Evolutionary conservation across 1,140 invertebrate genomes (phyloP), one percentile per base, ranked within the genome.

Genomic region (Heliothis subflexa): DNA sequence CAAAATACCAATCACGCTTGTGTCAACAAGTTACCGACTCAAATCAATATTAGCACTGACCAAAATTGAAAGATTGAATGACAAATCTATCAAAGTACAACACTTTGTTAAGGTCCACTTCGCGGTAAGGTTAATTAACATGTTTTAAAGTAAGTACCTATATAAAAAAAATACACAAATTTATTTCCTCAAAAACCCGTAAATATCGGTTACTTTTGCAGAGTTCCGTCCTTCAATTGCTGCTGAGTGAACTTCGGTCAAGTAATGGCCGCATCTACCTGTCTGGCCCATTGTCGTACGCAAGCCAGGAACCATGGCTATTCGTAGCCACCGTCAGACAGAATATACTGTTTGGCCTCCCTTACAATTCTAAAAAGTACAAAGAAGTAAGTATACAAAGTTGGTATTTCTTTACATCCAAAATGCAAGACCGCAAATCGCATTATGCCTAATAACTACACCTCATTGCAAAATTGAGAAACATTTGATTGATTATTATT

Each of bases 331-430:
- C 96, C 0, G 95, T 97, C 0, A 89, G 96, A 77, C 96, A 98
- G 75, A 99, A 98, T 86, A 98, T 99, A 74, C 89, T 98, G 0
- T 98, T 98, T 91, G 98, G 98, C 0, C 94, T 96, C 55, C 85
- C 94, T 0, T 98, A 96, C 77, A 95, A 98, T 79, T 94, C 95
- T 21, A 95, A 95, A 40, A 96, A 96, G 81, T 98, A 98, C 85
- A 95, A 96, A 79, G 95, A 97, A 89, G 96, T 97, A 81, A 78
- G 77, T 77, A 71, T 55, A 11, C 18, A 62, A 5, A n/a, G 28
- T n/a, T 62, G 18, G 54, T 2, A 2, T 18, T 55, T 16, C 5
- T 55, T 7, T 10, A 54, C 52, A 9, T 52, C 12, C 7, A 14
- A 16, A 54, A 16, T 16, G 14, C 10, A 11, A 9, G 55, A 59